Evolutionary conservation across 35 echinoderm and acorn worm genomes (phyloP).

Genomic region (Ophiothrix spiculata): DNA sequence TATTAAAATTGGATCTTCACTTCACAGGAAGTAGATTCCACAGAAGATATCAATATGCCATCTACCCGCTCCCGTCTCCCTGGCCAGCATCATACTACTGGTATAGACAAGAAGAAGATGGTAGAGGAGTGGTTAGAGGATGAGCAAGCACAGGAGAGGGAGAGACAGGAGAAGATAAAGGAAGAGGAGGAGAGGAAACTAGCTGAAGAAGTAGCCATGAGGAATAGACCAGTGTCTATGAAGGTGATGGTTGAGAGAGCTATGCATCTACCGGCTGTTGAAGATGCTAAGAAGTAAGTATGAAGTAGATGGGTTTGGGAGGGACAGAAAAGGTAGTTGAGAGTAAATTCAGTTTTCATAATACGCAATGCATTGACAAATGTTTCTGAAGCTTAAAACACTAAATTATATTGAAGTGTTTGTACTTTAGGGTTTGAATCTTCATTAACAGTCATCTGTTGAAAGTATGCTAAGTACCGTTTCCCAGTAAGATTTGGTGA

Average conservation of each 20-base stretch:
- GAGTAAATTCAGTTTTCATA: no score
- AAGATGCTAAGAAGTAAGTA: conserved; percentile 27
- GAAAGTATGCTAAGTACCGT: no score
- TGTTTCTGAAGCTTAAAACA: no score
- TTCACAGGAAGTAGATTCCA: not conserved
- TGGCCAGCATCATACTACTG: not conserved
- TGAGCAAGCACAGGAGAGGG: conserved; percentile 7
- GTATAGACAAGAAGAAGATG: not conserved
- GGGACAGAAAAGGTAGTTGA: no score
- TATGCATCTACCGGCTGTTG: conserved; percentile 50
- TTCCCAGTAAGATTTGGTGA: no score
- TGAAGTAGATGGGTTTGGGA: no score
- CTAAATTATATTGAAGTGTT: no score
- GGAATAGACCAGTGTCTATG: conserved; percentile 47
- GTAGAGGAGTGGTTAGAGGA: not conserved
- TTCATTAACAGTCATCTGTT: no score
- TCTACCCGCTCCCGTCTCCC: not conserved
- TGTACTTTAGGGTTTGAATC: no score
- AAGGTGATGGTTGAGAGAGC: conserved; percentile 60
- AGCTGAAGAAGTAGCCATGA: conserved; percentile 1
- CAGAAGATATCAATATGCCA: not conserved
- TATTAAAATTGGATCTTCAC: no score
- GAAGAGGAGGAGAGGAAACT: conserved; percentile 25
- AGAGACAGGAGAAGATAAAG: conserved; percentile 10
- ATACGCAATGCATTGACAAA: no score